Evolutionary conservation across 2,888 invertebrate species (phyloP).

Genomic region (Rugalucina vietnamica): DNA sequence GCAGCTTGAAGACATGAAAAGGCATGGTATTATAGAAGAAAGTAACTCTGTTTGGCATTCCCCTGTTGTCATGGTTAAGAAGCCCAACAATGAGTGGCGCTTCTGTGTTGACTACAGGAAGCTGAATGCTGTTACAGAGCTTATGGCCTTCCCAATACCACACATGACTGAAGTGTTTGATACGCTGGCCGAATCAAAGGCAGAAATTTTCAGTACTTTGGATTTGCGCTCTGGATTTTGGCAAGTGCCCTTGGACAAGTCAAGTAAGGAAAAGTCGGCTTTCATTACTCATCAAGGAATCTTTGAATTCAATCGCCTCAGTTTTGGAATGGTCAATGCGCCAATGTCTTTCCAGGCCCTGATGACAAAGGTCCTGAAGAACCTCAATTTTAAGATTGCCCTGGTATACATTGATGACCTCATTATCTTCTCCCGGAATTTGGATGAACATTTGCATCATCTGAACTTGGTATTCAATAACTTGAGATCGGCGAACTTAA

Average conservation of each 20-base stretch:
- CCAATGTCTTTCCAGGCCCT: slow-evolving; percentile 53
- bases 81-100: slow-evolving; percentile 34
- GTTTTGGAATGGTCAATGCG: slow-evolving; percentile 56
- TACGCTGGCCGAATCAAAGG: slow-evolving; percentile 34
- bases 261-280: slow-evolving; percentile 44
- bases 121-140: slow-evolving; percentile 35
- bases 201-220: slow-evolving; percentile 31
- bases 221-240: slow-evolving; percentile 46
- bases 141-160: slow-evolving; percentile 35
- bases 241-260: slow-evolving; percentile 36
- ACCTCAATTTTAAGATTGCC: too few relatives aligned
- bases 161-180: slow-evolving; percentile 45
- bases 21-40: slow-evolving; percentile 19
- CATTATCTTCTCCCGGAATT: too few relatives aligned
- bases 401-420: too few relatives aligned
- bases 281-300: slow-evolving; percentile 48
- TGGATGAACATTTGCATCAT: too few relatives aligned
- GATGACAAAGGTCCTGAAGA: too few relatives aligned
- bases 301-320: slow-evolving; percentile 48
- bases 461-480: too few relatives aligned
- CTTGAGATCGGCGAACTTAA: too few relatives aligned
- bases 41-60: slow-evolving; percentile 19
- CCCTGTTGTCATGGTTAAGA: slow-evolving; percentile 37
- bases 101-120: slow-evolving; percentile 35
- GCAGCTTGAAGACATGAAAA: slow-evolving; percentile 21